A percentile compares a stretch with the other conserved stretches of the same genome.
Evolutionary conservation across 1,140 invertebrate genomes (phyloP).

Genomic region (Caenorhabditis tropicalis): DNA sequence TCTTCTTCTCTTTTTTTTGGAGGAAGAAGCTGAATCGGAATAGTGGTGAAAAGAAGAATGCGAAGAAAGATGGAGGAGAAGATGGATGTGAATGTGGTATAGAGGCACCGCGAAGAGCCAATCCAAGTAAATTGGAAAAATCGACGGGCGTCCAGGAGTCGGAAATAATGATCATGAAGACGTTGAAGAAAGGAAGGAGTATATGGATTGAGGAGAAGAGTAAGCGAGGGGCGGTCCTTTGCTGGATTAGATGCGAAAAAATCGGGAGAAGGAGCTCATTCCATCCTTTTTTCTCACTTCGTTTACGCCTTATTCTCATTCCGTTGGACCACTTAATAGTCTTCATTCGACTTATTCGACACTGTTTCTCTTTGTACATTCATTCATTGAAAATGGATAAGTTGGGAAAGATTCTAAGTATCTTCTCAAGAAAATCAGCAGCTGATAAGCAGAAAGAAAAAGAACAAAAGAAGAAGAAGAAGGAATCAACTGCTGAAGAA

Average conservation of each 20-base stretch:
- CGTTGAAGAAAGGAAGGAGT: constrained; percentile 1
- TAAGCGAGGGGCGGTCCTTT: not conserved
- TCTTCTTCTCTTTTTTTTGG: not conserved
- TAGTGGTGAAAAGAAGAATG: not conserved
- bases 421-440: not conserved
- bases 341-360: not conserved
- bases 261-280: constrained; percentile 15
- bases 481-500: no score
- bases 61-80: not conserved
- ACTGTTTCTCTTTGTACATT: not conserved
- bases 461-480: not conserved
- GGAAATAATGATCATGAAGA: constrained; percentile 35
- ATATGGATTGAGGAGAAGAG: not conserved
- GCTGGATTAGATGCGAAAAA: not conserved
- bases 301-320: not conserved
- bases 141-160: constrained; percentile 13
- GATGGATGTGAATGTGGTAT: constrained; percentile 35
- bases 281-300: not conserved
- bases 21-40: no score
- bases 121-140: constrained; percentile 44
- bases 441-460: not conserved
- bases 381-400: not conserved
- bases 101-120: constrained; percentile 19
- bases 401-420: not conserved
- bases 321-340: not conserved